A percentile compares a stretch with the other conserved stretches of the same genome.
Evolutionary conservation across 2,113 vertebrate genomes (phyloP).

Genomic region (Salvelinus sp.): DNA sequence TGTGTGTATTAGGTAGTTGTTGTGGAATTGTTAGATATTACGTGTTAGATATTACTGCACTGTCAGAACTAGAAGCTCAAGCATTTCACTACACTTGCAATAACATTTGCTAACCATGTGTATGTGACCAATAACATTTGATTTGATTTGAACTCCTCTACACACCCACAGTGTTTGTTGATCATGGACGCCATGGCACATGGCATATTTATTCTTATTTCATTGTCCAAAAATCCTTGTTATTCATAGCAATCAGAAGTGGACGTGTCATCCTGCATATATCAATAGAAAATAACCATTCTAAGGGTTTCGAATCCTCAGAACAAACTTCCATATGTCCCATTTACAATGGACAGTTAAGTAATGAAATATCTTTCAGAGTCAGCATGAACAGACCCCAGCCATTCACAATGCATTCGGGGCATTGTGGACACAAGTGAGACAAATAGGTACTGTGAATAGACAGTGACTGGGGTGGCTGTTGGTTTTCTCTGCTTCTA

Average conservation of each 20-base stretch:
- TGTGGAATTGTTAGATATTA: too few relatives aligned
- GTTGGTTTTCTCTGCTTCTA: constrained; percentile 22
- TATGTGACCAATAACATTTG: too few relatives aligned
- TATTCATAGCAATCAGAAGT: constrained; percentile 20
- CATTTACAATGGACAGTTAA: constrained; percentile 38
- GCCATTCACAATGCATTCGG: constrained; percentile 8
- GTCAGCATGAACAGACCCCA: constrained; percentile 25
- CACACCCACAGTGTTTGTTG: neutral
- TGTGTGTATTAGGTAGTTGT: too few relatives aligned
- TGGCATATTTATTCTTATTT: too few relatives aligned
- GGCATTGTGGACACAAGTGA: constrained; percentile 18
- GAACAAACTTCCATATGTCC: constrained; percentile 26
- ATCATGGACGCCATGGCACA: neutral
- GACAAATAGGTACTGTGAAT: constrained; percentile 31
- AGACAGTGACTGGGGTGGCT: constrained; percentile 8
- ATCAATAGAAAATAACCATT: constrained; percentile 21
- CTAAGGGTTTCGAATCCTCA: constrained; percentile 11
- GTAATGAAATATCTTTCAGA: constrained; percentile 41
- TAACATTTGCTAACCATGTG: too few relatives aligned
- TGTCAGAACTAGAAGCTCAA: too few relatives aligned
- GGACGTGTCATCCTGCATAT: constrained; percentile 27
- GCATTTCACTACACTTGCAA: too few relatives aligned
- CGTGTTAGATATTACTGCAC: too few relatives aligned
- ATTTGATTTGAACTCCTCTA: neutral
- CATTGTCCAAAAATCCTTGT: neutral